Conservation (phyloP, 2,888 invertebrate genomes). For the Drosophila basisetae region DNA sequence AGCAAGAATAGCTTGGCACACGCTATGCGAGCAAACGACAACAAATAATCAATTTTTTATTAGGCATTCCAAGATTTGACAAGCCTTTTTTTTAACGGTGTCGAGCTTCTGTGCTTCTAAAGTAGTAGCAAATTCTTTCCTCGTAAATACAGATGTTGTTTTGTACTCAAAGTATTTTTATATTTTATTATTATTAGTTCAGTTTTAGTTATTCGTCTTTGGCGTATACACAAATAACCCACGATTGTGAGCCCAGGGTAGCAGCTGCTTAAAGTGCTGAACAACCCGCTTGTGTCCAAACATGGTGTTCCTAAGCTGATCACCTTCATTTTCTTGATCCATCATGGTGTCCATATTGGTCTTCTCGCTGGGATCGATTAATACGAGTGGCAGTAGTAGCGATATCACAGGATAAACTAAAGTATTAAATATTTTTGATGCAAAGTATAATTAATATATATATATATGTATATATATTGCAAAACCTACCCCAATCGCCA, state of each 20-base stretch:
- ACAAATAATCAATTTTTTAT: neutral
- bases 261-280: conserved; percentile 64
- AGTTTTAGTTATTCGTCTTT: neutral
- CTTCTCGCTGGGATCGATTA: conserved; percentile 73
- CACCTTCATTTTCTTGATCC: conserved; percentile 47
- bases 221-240: conserved; percentile 66
- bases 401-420: conserved; percentile 62
- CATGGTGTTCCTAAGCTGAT: conserved; percentile 57
- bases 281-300: conserved; percentile 61
- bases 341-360: conserved; percentile 70
- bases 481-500: conserved; percentile 73
- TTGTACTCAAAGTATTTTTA: neutral
- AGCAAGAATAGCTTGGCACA: neutral
- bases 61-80: neutral
- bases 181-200: conserved; percentile 1
- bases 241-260: conserved; percentile 79
- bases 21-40: neutral
- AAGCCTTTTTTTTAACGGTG: neutral
- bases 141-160: neutral
- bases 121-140: neutral
- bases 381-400: conserved; percentile 59
- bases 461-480: neutral
- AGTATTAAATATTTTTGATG: neutral
- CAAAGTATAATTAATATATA: neutral
- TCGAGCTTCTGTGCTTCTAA: neutral